Percentiles rank a stretch among this genome's conserved stretches.
Evolutionary conservation across 1,140 invertebrate genomes (phyloP).

Genomic region (Pissodes strobi): DNA sequence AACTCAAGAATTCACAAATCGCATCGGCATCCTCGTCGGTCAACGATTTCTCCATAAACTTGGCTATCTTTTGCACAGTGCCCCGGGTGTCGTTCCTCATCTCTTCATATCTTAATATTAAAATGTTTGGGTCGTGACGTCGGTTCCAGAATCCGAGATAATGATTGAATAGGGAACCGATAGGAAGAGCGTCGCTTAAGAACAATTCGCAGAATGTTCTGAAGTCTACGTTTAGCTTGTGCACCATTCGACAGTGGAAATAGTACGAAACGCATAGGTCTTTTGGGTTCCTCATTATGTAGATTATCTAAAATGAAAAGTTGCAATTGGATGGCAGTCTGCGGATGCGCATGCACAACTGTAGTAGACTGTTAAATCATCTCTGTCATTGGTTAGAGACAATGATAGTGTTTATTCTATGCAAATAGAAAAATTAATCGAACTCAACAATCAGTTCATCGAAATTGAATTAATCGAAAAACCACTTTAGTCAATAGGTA

Average conservation of each 20-base stretch:
- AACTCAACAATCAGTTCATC: no score
- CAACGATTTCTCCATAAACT: conserved; percentile 72
- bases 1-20: conserved; percentile 77
- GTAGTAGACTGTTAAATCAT: not conserved
- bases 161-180: conserved; percentile 64
- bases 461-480: no score
- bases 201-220: conserved; percentile 84
- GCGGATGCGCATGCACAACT: no score
- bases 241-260: conserved; percentile 78
- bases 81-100: conserved; percentile 74
- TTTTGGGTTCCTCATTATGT: conserved; percentile 90
- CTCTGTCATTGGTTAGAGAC: no score
- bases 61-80: conserved; percentile 69
- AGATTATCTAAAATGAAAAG: conserved; percentile 73
- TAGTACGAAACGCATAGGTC: conserved; percentile 92
- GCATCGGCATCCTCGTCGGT: conserved; percentile 66
- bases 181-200: conserved; percentile 61
- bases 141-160: conserved; percentile 73
- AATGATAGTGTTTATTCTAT: no score
- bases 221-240: conserved; percentile 72
- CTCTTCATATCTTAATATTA: conserved; percentile 86
- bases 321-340: no score
- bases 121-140: conserved; percentile 73
- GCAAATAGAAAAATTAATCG: no score
- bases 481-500: no score